Evolutionary conservation across 2,888 invertebrate species (phyloP).

Genomic region (Gerosis bhagava): DNA sequence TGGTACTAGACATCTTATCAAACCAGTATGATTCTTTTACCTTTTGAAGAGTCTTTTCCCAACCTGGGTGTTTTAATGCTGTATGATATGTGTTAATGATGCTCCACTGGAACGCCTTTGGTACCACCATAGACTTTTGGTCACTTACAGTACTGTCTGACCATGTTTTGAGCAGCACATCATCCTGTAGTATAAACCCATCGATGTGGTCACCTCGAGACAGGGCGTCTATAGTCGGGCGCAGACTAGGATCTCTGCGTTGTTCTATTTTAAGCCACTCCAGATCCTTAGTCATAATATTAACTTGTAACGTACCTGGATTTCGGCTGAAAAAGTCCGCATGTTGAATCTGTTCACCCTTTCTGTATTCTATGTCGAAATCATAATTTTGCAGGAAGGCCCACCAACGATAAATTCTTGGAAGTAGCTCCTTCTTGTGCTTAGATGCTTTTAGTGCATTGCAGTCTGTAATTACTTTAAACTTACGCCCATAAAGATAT

Average conservation of each 20-base stretch:
- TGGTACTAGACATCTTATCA: neutral
- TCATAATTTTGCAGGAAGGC: conserved; percentile 39
- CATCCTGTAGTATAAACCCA: neutral
- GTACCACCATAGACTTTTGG: neutral
- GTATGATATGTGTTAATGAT: neutral
- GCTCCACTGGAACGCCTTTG: neutral
- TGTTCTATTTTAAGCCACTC: neutral
- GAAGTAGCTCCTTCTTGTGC: conserved; percentile 39
- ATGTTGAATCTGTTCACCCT: conserved; percentile 30
- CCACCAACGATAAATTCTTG: conserved; percentile 43
- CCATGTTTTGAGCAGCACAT: neutral
- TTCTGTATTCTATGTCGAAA: conserved; percentile 34
- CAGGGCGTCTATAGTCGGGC: neutral
- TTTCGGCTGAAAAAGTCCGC: conserved; percentile 37
- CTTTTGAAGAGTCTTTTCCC: conserved; percentile 6
- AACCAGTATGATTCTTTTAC: conserved; percentile 2
- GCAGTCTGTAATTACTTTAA: conserved; percentile 38
- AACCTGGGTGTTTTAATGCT: neutral
- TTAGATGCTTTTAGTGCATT: conserved; percentile 42
- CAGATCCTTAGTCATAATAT: neutral
- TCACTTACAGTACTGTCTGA: neutral
- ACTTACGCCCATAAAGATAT: conserved; percentile 35
- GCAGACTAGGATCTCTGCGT: neutral
- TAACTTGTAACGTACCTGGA: conserved; percentile 8
- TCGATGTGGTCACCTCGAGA: neutral